These are phyloP conservation scores for Lottia gigantea DNA, from an alignment of 2,888 invertebrate species.

Conservation along the genomic window DNA sequence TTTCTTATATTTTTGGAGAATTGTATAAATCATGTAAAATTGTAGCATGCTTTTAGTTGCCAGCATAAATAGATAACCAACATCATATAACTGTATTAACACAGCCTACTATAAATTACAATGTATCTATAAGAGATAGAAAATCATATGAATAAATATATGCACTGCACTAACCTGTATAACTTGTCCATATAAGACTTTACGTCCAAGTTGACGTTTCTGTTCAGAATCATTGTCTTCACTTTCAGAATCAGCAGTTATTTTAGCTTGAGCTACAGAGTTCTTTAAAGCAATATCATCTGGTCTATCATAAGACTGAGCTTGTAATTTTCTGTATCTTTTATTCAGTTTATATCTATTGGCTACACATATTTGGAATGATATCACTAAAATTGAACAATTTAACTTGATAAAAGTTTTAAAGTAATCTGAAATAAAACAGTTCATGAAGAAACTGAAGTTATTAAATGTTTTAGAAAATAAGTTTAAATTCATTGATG, in stretches of 20 bases:
- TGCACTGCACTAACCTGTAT: slow-evolving; percentile 52
- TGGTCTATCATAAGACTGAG: slow-evolving; percentile 47
- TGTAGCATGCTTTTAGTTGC: too few relatives aligned
- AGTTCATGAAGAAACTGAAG: too few relatives aligned
- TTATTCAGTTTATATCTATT: slow-evolving; percentile 66
- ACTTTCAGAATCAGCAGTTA: slow-evolving; percentile 60
- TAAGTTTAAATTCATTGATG: too few relatives aligned
- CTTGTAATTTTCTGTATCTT: slow-evolving; percentile 49
- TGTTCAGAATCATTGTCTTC: slow-evolving; percentile 65
- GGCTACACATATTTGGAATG: slow-evolving; percentile 61
- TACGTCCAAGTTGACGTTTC: slow-evolving; percentile 61
- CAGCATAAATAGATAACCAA: too few relatives aligned
- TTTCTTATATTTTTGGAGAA: too few relatives aligned
- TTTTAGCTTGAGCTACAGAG: slow-evolving; percentile 54
- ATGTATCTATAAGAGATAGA: too few relatives aligned
- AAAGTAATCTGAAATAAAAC: too few relatives aligned
- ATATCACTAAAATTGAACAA: slow-evolving; percentile 50
- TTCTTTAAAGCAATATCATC: slow-evolving; percentile 49
- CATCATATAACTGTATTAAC: too few relatives aligned
- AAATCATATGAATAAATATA: background rate
- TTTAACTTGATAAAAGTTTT: background rate
- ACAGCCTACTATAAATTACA: too few relatives aligned
- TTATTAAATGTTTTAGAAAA: too few relatives aligned
- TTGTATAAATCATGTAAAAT: too few relatives aligned
- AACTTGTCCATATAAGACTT: slow-evolving; percentile 64